Base-by-base conservation (phyloP, 2,113 vertebrate species). In the Agelaius phoeniceus region DNA sequence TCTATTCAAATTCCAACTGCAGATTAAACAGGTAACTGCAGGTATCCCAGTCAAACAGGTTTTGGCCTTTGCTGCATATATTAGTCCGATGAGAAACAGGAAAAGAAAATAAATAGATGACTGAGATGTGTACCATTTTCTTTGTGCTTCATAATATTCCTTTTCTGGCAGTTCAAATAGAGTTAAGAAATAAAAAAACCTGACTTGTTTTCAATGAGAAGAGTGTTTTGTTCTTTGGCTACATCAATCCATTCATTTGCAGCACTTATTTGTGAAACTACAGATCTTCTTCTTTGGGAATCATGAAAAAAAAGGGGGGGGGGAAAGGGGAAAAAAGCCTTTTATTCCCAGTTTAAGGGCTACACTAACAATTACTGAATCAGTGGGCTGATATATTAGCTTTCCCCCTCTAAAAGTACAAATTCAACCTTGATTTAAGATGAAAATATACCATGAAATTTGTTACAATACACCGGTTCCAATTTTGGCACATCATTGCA, bases 101-200 rank as follows among this genome's bases (percentile, higher is more conserved):
- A 97, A 97, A 94, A 95, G 91, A 94, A 97, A 97, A 90, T 52
- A 90, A 87, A 92, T 18, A 76, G 89, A 90, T 77, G 93, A 93
- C 87, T 92, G 89, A 94, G 55, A 93, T 84, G 92, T 84, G 19
- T 33, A 67, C 14, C 6, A 37, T 58, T 84, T 84, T 52, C 61
- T 58, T 62, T 68, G 72, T 74, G 30, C 52, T 93, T 59, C 67
- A 15, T 14, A 94, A 58, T 80, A 75, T 39, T 73, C 33, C 3
- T 90, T 93, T 92, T 86, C 12, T 35, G n/a, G 41, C n/a, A 87
- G 83, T 78, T 16, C 20, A 71, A 57, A 78, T 16, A 9, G 31
- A 87, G 73, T 67, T 43, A 89, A 84, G 41, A 69, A 92, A 89
- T 90, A 81, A 87, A 88, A 90, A 21, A 3, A 1, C 4, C 4